Evolutionary conservation across 2,113 vertebrate species (phyloP), one percentile per base, ranked within the genome.

Genomic region (Leiothrix lutea): DNA sequence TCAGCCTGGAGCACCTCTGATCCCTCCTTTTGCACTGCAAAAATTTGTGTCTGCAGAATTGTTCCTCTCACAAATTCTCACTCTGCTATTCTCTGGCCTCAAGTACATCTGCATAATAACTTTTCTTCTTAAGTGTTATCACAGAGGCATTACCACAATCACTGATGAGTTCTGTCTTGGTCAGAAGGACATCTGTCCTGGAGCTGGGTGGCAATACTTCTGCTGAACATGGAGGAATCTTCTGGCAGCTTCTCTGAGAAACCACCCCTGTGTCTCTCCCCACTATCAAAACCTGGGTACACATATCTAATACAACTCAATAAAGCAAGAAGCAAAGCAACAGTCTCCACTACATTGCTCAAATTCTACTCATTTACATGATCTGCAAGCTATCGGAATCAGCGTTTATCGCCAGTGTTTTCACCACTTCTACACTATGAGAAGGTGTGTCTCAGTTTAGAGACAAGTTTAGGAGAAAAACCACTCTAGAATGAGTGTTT

Each of bases 361-460:
- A 67, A 14, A 35, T 23, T 80, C 8, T 71, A 25, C 9, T 35
- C 1, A n/a, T 44, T 64, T 51, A 14, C 12, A 16, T 82, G 22
- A 44, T 40, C 35, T 57, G 4, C 8, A 69, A 31, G 6, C 62
- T 70, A 29, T n/a, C 3, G 64, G 35, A 40, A 70, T 53, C 23
- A 48, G 20, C 18, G 15, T 19, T 36, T 9, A 33, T 50, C 2
- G 14, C 12, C 56, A 7, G 1, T 73, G 36, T 57, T 29, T 45
- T 31, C 22, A 44, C 14, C 45, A 45, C 8, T 26, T 78, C 45
- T 58, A 10, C 25, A 38, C 14, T 7, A 1, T 42, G 40, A 69
- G 11, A 24, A 7, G 1, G 1, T 51, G 17, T 64, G 14, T 28
- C 40, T 47, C 1, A 0, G 14, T 47, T 64, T 33, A 40, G 23